Base-by-base conservation (phyloP, 2,113 vertebrate genomes). In the Pteronura brasiliensis region DNA sequence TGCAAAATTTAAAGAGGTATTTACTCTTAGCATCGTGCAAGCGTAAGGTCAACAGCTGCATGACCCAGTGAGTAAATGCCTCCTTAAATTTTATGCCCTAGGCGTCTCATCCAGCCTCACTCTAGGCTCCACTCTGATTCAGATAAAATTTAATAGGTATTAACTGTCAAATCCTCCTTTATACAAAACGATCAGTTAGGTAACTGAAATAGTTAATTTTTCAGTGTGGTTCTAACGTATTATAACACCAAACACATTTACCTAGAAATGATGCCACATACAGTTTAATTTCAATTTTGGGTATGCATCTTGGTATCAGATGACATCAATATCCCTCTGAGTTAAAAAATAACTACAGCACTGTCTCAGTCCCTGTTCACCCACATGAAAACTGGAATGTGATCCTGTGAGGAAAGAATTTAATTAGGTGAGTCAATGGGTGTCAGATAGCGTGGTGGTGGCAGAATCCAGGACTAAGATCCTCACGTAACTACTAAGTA, bases 251-350 rank as follows among this genome's bases (percentile, higher is more conserved):
- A 63, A 87, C n/a, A 44, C 36, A 47, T 44, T 87, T 87, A 81
- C 12, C 59, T 88, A 59, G 39, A 95, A 93, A 52, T 65, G n/a
- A 86, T 79, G 65, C 36, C 29, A 65, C 23, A 57, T 85, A 27
- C 52, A 76, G n/a, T 85, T 96, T 84, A 61, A 90, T 94, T 97
- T 95, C 93, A 95, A 39, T 74, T 92, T 85, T 49, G 74, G 20
- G 6, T 72, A 57, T 80, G 69, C n/a, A 36, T 80, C 31, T 61
- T 31, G 39, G 29, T 80, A 59, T 92, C 69, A 95, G 80, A 65
- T 90, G 84, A 96, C 57, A 92, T 77, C 34, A 49, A 6, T 84
- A 95, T 13, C 93, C 76, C 80, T 59, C 55, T 80, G 42, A 63
- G 76, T 74, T 65, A 77, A 83, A 96, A 97, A 81, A 52, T 44